These are phyloP conservation scores for Ciconia maguari DNA, from an alignment of 2,113 vertebrate genomes.

Conservation along the genomic window DNA sequence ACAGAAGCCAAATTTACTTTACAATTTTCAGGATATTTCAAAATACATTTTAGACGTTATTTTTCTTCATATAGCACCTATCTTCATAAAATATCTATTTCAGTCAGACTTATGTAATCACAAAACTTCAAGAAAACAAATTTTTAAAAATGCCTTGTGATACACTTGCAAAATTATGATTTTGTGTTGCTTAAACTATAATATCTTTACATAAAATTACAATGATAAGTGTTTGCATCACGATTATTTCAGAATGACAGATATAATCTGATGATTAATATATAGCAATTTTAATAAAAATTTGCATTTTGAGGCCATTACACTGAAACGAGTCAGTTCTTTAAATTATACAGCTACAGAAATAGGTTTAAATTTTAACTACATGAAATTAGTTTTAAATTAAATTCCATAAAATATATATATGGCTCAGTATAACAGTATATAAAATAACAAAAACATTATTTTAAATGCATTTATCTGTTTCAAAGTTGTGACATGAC, in stretches of 20 bases:
- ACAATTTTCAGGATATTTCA: neutral
- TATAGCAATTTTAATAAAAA: neutral
- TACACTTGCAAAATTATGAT: neutral
- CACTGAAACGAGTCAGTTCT: neutral
- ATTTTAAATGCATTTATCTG: neutral
- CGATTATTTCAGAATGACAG: neutral
- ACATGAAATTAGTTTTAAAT: neutral
- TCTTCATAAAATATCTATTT: neutral
- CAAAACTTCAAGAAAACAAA: neutral
- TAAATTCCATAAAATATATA: neutral
- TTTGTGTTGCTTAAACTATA: neutral
- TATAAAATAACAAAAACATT: neutral
- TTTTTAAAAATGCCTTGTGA: neutral
- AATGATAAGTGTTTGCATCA: neutral
- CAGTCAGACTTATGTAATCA: neutral
- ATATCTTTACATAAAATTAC: neutral
- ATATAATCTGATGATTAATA: neutral
- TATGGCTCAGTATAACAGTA: neutral
- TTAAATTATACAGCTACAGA: neutral
- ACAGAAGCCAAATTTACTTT: neutral
- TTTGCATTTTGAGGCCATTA: neutral
- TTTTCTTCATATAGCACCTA: neutral
- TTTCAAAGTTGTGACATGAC: neutral
- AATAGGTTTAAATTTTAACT: neutral
- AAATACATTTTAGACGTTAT: neutral